These are phyloP conservation scores for Drosophila parabipectinata DNA, from an alignment of 1,140 invertebrate species.

Conservation along the genomic window DNA sequence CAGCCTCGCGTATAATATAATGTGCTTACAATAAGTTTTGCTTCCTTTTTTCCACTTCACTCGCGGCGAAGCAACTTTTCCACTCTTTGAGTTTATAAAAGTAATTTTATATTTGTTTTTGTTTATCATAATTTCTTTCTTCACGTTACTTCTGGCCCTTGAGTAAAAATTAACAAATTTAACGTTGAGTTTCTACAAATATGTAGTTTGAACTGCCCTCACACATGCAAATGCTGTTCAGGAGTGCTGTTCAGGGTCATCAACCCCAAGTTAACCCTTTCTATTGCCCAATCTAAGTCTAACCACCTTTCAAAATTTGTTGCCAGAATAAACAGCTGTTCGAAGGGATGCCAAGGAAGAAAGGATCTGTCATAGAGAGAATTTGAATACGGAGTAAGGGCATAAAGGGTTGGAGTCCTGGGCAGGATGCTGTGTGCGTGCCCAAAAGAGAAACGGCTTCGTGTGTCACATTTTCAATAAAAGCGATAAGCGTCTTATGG, in stretches of 20 bases:
- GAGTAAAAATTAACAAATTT: background rate
- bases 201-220: background rate
- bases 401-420: slow-evolving; percentile 19
- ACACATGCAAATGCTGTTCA: slow-evolving; percentile 5
- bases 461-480: slow-evolving; percentile 37
- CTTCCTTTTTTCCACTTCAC: slow-evolving; percentile 36
- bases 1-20: slow-evolving; percentile 30
- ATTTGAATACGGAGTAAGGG: slow-evolving; percentile 34
- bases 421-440: slow-evolving; percentile 68
- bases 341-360: slow-evolving; percentile 20
- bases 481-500: slow-evolving; percentile 66
- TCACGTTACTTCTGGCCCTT: background rate
- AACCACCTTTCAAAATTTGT: slow-evolving; percentile 9
- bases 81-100: slow-evolving; percentile 62
- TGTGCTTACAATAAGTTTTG: slow-evolving; percentile 58
- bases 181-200: background rate
- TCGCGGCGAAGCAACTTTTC: slow-evolving; percentile 63
- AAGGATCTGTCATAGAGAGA: slow-evolving; percentile 46
- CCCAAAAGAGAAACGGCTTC: slow-evolving; percentile 31
- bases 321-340: slow-evolving; percentile 58
- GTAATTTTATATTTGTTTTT: slow-evolving; percentile 33
- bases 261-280: slow-evolving; percentile 59
- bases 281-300: background rate
- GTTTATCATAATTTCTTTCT: slow-evolving; percentile 2
- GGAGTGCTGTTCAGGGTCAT: slow-evolving; percentile 20